A percentile compares a stretch with the other conserved stretches of the same genome.
Conservation (phyloP, 1,140 invertebrate species). For the Drosophila kanapiae region DNA sequence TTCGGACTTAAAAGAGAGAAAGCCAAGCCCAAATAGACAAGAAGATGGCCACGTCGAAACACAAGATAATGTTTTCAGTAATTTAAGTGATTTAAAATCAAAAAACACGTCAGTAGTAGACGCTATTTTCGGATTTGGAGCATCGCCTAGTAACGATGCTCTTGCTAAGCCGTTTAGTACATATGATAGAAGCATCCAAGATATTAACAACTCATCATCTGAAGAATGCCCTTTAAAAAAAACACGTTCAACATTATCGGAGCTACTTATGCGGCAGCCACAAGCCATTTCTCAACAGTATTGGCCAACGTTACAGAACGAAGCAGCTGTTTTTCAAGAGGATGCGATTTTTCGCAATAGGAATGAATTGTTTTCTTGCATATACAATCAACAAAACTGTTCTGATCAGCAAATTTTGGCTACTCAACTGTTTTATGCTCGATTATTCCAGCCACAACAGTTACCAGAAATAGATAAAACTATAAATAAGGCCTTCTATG, state of each 20-base stretch:
- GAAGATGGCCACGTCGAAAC: conserved; percentile 1
- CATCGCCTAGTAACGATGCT: background rate
- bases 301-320: conserved; percentile 30
- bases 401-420: conserved; percentile 58
- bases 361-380: conserved; percentile 39
- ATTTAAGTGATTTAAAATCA: background rate
- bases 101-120: background rate
- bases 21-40: background rate
- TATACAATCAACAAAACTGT: conserved; percentile 48
- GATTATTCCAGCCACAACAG: conserved; percentile 54
- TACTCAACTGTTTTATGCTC: conserved; percentile 62
- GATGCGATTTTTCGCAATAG: conserved; percentile 11
- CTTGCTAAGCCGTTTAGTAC: background rate
- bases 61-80: background rate
- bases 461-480: conserved; percentile 19
- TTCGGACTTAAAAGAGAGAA: conserved; percentile 4
- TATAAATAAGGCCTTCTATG: conserved; percentile 33
- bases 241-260: conserved; percentile 22
- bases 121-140: conserved; percentile 4
- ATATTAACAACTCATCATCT: background rate
- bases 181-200: background rate
- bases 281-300: conserved; percentile 33
- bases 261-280: conserved; percentile 52
- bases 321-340: background rate
- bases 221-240: conserved; percentile 2